Evolutionary conservation across 2,888 invertebrate genomes (phyloP), one percentile per base, ranked within the genome.

Genomic region (Torymus texanus): DNA sequence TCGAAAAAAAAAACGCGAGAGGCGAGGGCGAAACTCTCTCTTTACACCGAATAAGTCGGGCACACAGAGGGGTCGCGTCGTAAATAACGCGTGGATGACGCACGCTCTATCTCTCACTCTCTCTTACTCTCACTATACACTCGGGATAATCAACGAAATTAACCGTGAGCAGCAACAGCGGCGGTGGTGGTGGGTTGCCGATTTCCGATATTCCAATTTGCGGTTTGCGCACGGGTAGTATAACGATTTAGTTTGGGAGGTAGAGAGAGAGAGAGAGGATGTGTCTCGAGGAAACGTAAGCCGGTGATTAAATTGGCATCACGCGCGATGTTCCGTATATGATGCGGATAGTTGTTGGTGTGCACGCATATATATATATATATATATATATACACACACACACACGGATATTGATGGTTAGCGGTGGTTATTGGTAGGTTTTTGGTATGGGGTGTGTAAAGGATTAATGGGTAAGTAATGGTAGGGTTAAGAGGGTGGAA

Each of bases 101-200:
- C 67, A 24, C 24, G 55, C n/a, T 24, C 14, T 18, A 82, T 85
- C 83, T 82, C 84, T 41, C 2, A 5, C 29, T 29, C 21, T 21
- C 21, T 21, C 21, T 21, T 21, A 21, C 21, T 21, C 21, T 41
- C 29, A 8, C 41, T 29, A 8, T 29, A 8, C 41, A 8, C 10
- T 5, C 83, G 81, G 75, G 79, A 73, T 85, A 86, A 87, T 88
- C 84, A 87, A 85, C 80, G 76, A 85, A 87, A 86, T 86, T 83
- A 86, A 80, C 75, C 13, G 11, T 55, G 55, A 59, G 71, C 50
- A 21, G 21, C 21, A 21, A 12, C 16, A 16, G 61, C 24, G 8
- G 41, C 41, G 41, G 41, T 8, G 8, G 41, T 8, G 41, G 62
- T 55, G 21, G 21, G 21, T n/a, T n/a, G n/a, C n/a, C 14, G 73